phyloP scores from a whole-genome alignment of 1,140 invertebrate genomes.

The Drosophila sucinea region DNA sequence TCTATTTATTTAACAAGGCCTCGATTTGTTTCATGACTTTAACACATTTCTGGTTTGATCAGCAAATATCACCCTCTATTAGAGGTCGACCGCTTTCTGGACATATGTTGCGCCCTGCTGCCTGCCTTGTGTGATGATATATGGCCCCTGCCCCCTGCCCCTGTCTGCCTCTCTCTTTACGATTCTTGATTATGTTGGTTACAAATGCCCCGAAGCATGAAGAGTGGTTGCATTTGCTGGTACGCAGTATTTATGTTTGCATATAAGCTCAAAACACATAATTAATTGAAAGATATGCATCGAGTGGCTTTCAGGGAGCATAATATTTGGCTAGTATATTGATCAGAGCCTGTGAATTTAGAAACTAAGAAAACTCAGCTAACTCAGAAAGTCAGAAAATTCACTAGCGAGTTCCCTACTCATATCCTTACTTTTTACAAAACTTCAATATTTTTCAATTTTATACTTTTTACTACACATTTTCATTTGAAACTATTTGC shows the following conservation, averaged over 20 bases:
- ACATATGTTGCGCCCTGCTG: conserved; percentile 64
- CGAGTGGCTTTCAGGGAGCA: neutral
- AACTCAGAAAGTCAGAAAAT: no score
- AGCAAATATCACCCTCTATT: conserved; percentile 55
- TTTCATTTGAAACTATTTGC: no score
- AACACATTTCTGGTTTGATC: conserved; percentile 53
- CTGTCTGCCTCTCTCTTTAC: neutral
- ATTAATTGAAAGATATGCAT: conserved; percentile 1
- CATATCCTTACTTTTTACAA: no score
- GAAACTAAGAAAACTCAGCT: neutral
- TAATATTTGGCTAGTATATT: neutral
- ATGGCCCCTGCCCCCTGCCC: conserved; percentile 32
- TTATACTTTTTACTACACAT: no score
- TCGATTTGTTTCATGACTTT: conserved; percentile 74
- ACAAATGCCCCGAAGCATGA: conserved; percentile 54
- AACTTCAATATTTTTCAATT: no score
- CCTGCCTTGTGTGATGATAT: conserved; percentile 47
- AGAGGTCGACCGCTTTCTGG: conserved; percentile 59
- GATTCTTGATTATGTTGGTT: conserved; percentile 64
- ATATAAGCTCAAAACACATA: conserved; percentile 9
- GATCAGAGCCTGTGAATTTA: neutral
- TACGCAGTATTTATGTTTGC: neutral
- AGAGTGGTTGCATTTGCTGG: conserved; percentile 57
- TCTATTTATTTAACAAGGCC: conserved; percentile 71
- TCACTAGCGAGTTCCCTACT: no score